Evolutionary conservation across 1,140 invertebrate genomes (phyloP), one percentile per base, ranked within the genome.

Genomic region (Drosophila arawakana): DNA sequence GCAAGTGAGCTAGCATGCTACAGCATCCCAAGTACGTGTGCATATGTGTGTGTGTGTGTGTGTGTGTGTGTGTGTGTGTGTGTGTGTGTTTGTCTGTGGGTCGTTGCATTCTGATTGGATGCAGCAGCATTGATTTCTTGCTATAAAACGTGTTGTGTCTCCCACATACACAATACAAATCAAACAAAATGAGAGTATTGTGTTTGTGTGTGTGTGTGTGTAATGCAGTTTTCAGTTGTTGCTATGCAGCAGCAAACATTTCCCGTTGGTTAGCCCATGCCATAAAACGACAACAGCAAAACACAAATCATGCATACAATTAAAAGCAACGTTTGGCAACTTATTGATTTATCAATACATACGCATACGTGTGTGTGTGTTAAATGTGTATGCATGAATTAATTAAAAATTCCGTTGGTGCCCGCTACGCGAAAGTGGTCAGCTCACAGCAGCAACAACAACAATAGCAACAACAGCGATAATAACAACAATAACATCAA

Each of bases 401-500:
- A 83, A 86, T 86, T 88, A 83, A 83, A 62, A 88, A 88, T 88
- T 88, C 83, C 77, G 73, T 80, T 88, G 77, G 73, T 80, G 82
- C 50, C 73, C 72, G 83, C 73, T 58, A 83, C 66, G 76, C 73
- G 84, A 88, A 88, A 88, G 83, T 79, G 80, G 62, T 63, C 50
- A 80, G 59, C 68, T 69, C 39, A 55, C 63, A 69, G n/a, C 43
- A 46, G 8, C 65, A 50, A 39, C 65, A 57, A 39, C 52, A 62
- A 30, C 35, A 55, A 35, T n/a, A 66, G 55, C 60, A 76, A 63
- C 59, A 68, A 59, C 30, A 67, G 18, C 18, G 18, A 39, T 30
- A 44, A 68, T n/a, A 69, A 57, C 34, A 62, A 63, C 50, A 30
- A 30, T 30, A 30, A 30, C 25, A 30, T 2, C 25, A 30, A 30